Evolutionary conservation across 2,113 vertebrate species (phyloP).

Genomic region (Malaclemys terrapin): DNA sequence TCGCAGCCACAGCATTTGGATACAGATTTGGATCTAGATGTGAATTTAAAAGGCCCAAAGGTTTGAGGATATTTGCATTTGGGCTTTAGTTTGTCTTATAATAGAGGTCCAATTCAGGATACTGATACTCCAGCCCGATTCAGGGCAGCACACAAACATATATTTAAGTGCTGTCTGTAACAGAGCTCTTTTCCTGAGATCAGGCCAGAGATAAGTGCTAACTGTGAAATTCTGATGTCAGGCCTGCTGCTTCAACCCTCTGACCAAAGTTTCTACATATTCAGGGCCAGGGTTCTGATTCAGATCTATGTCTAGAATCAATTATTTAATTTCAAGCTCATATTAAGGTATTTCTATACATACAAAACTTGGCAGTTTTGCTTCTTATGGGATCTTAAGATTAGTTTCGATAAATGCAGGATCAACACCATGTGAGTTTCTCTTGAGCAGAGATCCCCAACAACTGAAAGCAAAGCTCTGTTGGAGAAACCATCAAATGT

Average conservation of each 20-base stretch:
- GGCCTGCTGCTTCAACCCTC: neutral
- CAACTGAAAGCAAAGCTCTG: neutral
- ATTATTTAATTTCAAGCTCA: neutral
- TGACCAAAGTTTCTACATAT: neutral
- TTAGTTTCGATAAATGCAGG: neutral
- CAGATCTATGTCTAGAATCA: neutral
- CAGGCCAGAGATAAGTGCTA: fast-evolving
- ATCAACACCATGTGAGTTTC: neutral
- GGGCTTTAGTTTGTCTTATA: neutral
- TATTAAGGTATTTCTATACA: neutral
- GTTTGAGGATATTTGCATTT: neutral
- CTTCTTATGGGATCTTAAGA: slow-evolving; percentile 8
- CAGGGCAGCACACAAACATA: neutral
- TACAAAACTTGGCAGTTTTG: slow-evolving; percentile 43
- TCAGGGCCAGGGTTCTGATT: neutral
- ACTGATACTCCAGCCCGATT: neutral
- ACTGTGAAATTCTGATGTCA: neutral
- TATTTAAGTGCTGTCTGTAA: neutral
- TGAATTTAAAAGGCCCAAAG: neutral
- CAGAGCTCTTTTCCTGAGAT: neutral
- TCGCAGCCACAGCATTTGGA: neutral
- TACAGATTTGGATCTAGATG: neutral
- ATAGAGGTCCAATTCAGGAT: neutral
- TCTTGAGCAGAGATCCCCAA: slow-evolving; percentile 2
- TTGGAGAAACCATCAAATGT: neutral